A percentile compares a stretch with the other conserved stretches of the same genome.
Evolutionary conservation across 2,113 vertebrate species (phyloP).

Genomic region (Galbula dea): DNA sequence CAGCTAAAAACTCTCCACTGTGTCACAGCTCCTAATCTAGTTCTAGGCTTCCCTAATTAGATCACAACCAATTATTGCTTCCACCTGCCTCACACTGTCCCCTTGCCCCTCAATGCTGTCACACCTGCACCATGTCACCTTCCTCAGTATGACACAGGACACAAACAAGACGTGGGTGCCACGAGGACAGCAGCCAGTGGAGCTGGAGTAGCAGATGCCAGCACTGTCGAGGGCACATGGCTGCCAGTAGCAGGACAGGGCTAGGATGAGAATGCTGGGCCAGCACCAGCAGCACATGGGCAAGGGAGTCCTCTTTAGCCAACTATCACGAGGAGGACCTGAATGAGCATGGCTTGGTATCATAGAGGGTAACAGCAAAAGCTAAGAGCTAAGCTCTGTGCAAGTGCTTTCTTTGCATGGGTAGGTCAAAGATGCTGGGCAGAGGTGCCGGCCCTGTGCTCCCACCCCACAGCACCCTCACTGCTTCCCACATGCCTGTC

Average conservation of each 20-base stretch:
- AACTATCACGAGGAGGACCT: not conserved
- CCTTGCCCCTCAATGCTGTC: not conserved
- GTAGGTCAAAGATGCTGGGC: not conserved
- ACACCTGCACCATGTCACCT: not conserved
- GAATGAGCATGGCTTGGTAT: fast-evolving
- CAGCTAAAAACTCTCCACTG: not conserved
- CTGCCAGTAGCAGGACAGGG: not conserved
- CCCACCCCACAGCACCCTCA: not conserved
- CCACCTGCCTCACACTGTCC: constrained; percentile 29
- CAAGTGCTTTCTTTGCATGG: not conserved
- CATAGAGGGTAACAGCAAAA: not conserved
- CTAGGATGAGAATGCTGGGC: not conserved
- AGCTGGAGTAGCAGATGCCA: not conserved
- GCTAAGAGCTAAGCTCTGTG: not conserved
- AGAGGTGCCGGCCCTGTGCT: not conserved
- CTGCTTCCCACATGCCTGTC: not conserved
- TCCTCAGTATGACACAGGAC: not conserved
- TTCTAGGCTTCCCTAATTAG: constrained; percentile 46
- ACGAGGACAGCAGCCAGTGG: not conserved
- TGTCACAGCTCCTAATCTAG: constrained; percentile 20
- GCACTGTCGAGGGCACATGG: fast-evolving
- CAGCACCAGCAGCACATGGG: fast-evolving
- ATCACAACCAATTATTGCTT: constrained; percentile 50
- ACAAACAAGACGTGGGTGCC: not conserved
- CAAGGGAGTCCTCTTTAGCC: not conserved